Base-by-base conservation (phyloP, 1,140 invertebrate genomes). In the Drosophila obscura region DNA sequence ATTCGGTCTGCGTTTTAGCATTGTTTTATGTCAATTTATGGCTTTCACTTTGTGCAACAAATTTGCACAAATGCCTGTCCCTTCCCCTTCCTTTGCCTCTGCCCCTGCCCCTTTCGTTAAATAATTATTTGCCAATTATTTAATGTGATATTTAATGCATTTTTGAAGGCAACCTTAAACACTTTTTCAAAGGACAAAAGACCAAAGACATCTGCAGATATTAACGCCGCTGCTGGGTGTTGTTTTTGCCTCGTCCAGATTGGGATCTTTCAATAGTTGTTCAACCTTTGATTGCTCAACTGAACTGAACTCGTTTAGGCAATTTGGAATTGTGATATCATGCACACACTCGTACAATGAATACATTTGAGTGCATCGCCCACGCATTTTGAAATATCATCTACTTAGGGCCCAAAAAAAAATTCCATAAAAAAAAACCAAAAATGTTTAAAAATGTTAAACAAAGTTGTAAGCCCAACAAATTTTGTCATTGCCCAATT, bases 1-100 rank as follows among this genome's bases (percentile, higher is more conserved):
- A 35, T 24, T 26, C 24, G 39, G 4, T 16, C 24, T 15, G 31
- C 26, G 31, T 53, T 68, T 55, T 16, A 19, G 31, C 63, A 53
- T 49, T 67, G 64, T 67, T 67, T 67, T 67, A 66, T 67, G 64
- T 67, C 62, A 39, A 22, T 65, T 44, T 13, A 39, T 43, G 65
- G 58, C 69, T 73, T 73, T 73, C 69, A 73, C 69, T 73, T 73
- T 73, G 57, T 61, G 48, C 68, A 53, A 41, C 64, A 73, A 61
- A 72, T 59, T 71, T 35, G 67, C 64, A 58, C 46, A 19, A 71
- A 35, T 15, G 28, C 35, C 51, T 19, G 31, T 31, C 8, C 31
- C 31, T 2, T 26, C 46, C 58, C 8, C 19, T 19, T 0, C 16
- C 16, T 1, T 1, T 19, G 19, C 19, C 19, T 1, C 19, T 19